Conservation (phyloP, 2,888 invertebrate species). For the Aelia acuminata region DNA sequence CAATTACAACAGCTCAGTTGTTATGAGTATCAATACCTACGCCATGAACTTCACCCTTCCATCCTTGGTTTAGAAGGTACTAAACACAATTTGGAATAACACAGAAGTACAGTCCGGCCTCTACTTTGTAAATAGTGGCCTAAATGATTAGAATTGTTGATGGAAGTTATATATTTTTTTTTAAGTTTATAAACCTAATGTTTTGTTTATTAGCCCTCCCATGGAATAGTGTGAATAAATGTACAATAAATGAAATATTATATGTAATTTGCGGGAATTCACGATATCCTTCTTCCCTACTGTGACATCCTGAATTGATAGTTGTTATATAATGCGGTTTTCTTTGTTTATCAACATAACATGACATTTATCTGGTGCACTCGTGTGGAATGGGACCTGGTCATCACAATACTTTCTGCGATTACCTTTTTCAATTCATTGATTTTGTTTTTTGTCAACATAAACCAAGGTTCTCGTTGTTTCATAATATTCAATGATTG, state of each 20-base stretch:
- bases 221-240: too few species aligned
- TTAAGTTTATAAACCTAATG: neutral
- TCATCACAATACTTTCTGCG: neutral
- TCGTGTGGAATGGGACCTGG: neutral
- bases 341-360: conserved; percentile 22
- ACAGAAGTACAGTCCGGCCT: too few species aligned
- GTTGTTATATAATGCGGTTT: neutral
- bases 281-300: neutral
- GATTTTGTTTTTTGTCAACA: neutral
- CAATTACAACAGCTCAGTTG: too few species aligned
- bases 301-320: conserved; percentile 8
- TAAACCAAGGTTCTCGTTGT: too few species aligned
- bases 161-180: neutral
- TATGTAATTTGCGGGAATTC: neutral
- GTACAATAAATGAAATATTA: neutral
- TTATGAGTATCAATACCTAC: too few species aligned
- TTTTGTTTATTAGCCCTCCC: neutral
- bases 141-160: too few species aligned
- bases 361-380: neutral
- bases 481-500: too few species aligned
- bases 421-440: neutral
- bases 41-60: too few species aligned
- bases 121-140: too few species aligned
- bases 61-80: too few species aligned
- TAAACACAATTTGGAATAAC: too few species aligned